These are phyloP conservation scores for Nomada flava DNA, from an alignment of 2,888 invertebrate genomes.

Conservation along the genomic window DNA sequence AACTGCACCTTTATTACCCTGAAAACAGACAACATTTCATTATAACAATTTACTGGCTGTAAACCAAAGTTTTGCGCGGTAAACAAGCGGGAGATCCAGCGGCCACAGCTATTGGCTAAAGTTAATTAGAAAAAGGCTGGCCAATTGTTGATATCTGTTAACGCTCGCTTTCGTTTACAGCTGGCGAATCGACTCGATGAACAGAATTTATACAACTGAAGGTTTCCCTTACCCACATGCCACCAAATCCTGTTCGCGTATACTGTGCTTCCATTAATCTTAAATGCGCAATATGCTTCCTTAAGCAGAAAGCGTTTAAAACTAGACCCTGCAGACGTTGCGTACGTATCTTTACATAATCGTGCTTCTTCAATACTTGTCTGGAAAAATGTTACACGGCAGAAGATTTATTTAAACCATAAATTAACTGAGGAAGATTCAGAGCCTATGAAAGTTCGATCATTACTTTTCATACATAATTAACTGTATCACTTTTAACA, in stretches of 20 bases:
- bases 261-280: constrained; percentile 94
- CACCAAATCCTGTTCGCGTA: constrained; percentile 95
- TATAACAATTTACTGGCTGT: background rate
- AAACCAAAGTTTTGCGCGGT: too few relatives aligned
- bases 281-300: constrained; percentile 92
- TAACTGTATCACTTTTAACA: background rate
- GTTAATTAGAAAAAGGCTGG: too few relatives aligned
- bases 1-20: constrained; percentile 98
- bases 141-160: too few relatives aligned
- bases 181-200: too few relatives aligned
- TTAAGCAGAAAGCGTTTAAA: constrained; percentile 90
- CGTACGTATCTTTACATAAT: constrained; percentile 92
- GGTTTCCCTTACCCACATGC: constrained; percentile 92
- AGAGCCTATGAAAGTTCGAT: background rate
- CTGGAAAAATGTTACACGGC: constrained; percentile 81
- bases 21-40: constrained; percentile 72
- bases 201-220: background rate
- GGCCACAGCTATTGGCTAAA: too few relatives aligned
- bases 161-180: too few relatives aligned
- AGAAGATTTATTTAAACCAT: background rate
- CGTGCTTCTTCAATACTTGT: constrained; percentile 88
- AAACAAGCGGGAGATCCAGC: too few relatives aligned
- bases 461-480: background rate
- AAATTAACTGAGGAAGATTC: background rate
- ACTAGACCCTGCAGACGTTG: constrained; percentile 94